Conservation (phyloP, 2,797 vertebrate species). For the Phrynocephalus vlangalii region DNA sequence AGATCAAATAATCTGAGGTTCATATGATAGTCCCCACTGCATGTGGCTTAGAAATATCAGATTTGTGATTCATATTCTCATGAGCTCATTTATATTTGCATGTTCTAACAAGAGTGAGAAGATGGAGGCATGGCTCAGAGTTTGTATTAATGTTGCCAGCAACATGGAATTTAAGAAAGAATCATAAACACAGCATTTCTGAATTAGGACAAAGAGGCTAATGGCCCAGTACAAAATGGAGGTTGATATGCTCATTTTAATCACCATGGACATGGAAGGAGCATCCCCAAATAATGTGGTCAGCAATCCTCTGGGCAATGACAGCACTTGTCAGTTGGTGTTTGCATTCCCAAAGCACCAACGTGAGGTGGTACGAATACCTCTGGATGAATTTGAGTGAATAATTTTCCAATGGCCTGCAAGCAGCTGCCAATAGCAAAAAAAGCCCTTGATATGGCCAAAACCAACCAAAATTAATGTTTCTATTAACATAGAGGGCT, state of each 20-base stretch:
- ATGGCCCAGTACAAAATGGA: neutral
- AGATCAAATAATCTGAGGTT: conserved; percentile 36
- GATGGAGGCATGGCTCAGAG: conserved; percentile 20
- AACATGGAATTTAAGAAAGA: neutral
- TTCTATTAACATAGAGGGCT: too few relatives aligned
- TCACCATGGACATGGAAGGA: too few relatives aligned
- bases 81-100: conserved; percentile 9
- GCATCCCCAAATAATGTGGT: too few relatives aligned
- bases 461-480: too few relatives aligned
- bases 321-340: too few relatives aligned
- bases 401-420: too few relatives aligned
- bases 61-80: conserved; percentile 23
- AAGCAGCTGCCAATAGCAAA: too few relatives aligned
- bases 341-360: too few relatives aligned
- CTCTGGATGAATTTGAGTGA: too few relatives aligned
- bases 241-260: neutral
- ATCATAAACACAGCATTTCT: neutral
- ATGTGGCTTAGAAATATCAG: conserved; percentile 33
- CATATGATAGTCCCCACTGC: conserved; percentile 20
- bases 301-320: too few relatives aligned
- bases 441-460: too few relatives aligned
- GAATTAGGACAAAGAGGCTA: neutral
- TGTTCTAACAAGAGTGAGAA: neutral
- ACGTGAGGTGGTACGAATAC: too few relatives aligned
- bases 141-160: neutral